These are phyloP conservation scores for Silurus glanis DNA, from an alignment of 2,113 vertebrate species.

Conservation along the genomic window DNA sequence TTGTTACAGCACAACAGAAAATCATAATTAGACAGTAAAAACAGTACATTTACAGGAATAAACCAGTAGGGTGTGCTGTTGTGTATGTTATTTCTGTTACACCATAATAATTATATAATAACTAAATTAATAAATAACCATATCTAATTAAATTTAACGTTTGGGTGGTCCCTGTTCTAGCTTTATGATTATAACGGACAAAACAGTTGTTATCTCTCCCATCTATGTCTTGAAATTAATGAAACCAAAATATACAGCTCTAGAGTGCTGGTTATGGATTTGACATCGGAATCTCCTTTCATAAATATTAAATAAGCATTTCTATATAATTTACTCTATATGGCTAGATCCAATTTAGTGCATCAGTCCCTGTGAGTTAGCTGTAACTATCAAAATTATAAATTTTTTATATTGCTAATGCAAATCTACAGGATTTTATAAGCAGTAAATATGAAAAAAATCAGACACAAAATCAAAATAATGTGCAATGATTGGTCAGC, in stretches of 20 bases:
- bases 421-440: not conserved
- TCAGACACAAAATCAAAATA: not conserved
- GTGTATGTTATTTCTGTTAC: not conserved
- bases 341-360: too few relatives aligned
- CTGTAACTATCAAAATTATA: too few relatives aligned
- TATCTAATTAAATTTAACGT: not conserved
- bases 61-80: not conserved
- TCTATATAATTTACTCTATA: too few relatives aligned
- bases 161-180: not conserved
- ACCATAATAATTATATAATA: not conserved
- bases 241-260: not conserved
- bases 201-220: not conserved
- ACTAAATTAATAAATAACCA: not conserved
- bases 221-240: not conserved
- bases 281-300: too few relatives aligned
- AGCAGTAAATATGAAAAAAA: not conserved
- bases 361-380: too few relatives aligned
- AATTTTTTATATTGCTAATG: not conserved
- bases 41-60: not conserved
- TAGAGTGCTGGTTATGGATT: too few relatives aligned
- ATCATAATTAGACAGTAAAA: not conserved
- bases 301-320: too few relatives aligned
- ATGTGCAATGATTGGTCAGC: not conserved
- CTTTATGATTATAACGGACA: not conserved
- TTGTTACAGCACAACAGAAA: not conserved